Conservation (phyloP, 2,113 vertebrate genomes). For the Pygoscelis adeliae region DNA sequence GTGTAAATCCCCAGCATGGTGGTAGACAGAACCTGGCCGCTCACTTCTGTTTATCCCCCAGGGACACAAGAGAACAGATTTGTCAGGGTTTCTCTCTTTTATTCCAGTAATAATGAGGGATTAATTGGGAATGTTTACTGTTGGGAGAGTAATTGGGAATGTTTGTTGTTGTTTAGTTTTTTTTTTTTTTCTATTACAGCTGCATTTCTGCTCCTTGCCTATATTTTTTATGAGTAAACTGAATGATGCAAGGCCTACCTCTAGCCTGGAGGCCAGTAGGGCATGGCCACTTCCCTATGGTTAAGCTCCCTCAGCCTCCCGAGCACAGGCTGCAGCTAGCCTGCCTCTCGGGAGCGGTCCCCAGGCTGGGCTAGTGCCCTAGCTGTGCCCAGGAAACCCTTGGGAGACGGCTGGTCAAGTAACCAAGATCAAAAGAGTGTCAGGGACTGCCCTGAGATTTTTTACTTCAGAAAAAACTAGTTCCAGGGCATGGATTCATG, state of each 20-base stretch:
- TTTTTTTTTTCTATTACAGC: background rate
- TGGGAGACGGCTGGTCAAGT: background rate
- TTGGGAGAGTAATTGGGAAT: background rate
- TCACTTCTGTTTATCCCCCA: slow-evolving; percentile 25
- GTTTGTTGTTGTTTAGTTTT: background rate
- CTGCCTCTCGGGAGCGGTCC: background rate
- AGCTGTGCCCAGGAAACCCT: background rate
- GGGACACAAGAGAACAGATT: slow-evolving; percentile 26
- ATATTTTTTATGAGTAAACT: background rate
- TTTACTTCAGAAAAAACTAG: background rate
- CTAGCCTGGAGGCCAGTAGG: background rate
- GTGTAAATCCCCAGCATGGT: background rate
- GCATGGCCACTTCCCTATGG: background rate
- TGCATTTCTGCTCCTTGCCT: background rate
- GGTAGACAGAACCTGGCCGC: background rate
- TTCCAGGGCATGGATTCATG: background rate
- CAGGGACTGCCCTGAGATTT: background rate
- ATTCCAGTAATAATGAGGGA: slow-evolving; percentile 24
- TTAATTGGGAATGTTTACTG: slow-evolving; percentile 23
- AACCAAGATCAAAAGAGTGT: background rate
- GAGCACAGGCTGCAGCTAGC: background rate
- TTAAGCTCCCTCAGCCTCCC: background rate
- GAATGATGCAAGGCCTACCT: background rate
- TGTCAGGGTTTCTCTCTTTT: slow-evolving; percentile 33
- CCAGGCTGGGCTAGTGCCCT: background rate